Evolutionary conservation across 2,797 vertebrate species (phyloP).

Genomic region (Tragopan temminckii): DNA sequence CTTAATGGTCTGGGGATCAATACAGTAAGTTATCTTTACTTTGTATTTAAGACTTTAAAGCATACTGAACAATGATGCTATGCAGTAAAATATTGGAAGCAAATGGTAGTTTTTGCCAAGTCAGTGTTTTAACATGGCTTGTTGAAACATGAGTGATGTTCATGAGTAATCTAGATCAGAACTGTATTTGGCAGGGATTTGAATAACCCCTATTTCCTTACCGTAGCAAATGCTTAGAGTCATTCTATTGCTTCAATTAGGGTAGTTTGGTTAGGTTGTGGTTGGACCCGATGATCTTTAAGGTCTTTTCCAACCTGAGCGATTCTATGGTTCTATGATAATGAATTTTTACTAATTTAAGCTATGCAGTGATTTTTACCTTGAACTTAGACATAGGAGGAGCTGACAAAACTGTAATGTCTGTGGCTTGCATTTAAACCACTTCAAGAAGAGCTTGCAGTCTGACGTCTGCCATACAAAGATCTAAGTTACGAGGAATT

Average conservation of each 20-base stretch:
- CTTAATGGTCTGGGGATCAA: slow-evolving; percentile 87
- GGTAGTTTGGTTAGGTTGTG: no score
- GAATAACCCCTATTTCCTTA: not conserved
- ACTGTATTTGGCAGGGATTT: not conserved
- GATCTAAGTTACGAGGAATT: not conserved
- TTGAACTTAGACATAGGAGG: not conserved
- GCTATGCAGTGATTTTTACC: not conserved
- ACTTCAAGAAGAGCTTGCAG: not conserved
- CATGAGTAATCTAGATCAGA: not conserved
- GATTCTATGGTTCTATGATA: not conserved
- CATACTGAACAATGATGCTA: not conserved
- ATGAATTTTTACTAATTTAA: not conserved
- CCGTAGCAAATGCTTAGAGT: not conserved
- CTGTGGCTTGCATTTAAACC: not conserved
- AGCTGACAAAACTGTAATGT: not conserved
- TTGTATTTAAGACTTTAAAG: not conserved
- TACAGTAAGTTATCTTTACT: slow-evolving; percentile 82
- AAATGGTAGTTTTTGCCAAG: not conserved
- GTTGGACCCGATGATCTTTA: no score
- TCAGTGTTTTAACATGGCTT: not conserved
- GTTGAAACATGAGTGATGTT: not conserved
- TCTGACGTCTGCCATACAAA: not conserved
- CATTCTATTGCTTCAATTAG: not conserved
- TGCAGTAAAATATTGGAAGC: not conserved
- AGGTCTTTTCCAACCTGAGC: no score